Conservation (phyloP, 1,140 invertebrate genomes). For the Bombus cullumanus region DNA sequence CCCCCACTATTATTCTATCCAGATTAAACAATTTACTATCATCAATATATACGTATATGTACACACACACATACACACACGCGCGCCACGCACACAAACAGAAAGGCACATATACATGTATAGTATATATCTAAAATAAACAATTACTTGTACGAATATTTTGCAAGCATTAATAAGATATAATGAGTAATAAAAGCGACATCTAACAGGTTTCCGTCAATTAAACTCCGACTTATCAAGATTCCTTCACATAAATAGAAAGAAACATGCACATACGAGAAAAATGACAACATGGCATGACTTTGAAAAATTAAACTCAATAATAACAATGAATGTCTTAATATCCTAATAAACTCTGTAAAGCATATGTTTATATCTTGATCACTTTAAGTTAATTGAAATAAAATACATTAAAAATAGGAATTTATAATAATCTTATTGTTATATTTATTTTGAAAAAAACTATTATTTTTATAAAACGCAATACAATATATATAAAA, state of each 20-base stretch:
- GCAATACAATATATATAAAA: neutral
- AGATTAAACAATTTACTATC: neutral
- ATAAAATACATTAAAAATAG: neutral
- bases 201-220: neutral
- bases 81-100: too few species aligned
- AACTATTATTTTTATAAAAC: neutral
- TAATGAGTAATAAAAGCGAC: conserved; percentile 3
- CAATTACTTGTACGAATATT: neutral
- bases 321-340: neutral
- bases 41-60: too few species aligned
- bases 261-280: neutral
- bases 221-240: conserved; percentile 6
- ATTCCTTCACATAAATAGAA: neutral
- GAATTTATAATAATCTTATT: neutral
- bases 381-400: conserved; percentile 4
- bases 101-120: neutral
- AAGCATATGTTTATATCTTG: neutral
- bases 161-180: neutral
- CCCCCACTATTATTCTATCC: neutral
- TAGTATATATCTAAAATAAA: neutral
- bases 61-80: fast-evolving
- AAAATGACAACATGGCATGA: conserved; percentile 54
- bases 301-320: conserved; percentile 50
- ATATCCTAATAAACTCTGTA: neutral
- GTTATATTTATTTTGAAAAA: neutral